Evolutionary conservation across 1,140 invertebrate genomes (phyloP).

Genomic region (Mizuhopecten yessoensis): DNA sequence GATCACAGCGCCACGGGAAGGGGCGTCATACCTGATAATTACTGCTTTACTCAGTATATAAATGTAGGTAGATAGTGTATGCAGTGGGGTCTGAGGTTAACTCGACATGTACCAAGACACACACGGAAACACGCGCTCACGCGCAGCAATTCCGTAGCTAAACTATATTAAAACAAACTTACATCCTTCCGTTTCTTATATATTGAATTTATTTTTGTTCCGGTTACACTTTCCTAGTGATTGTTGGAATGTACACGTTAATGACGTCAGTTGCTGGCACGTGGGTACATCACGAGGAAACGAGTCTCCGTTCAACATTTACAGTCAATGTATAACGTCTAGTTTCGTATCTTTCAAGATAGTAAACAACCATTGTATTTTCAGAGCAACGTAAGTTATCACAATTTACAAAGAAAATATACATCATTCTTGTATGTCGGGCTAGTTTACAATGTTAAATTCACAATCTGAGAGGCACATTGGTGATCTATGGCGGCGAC

Average conservation of each 20-base stretch:
- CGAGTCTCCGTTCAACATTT: neutral
- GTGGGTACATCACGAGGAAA: neutral
- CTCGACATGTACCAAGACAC: neutral
- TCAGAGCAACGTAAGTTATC: too few relatives aligned
- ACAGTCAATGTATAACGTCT: neutral
- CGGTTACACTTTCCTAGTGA: neutral
- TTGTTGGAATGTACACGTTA: neutral
- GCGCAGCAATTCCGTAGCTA: neutral
- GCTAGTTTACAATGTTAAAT: too few relatives aligned
- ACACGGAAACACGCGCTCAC: neutral
- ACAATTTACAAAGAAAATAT: too few relatives aligned
- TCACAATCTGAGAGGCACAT: too few relatives aligned
- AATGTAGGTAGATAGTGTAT: neutral
- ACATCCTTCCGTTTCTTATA: neutral
- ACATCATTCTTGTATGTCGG: too few relatives aligned
- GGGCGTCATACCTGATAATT: neutral
- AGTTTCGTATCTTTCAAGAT: too few relatives aligned
- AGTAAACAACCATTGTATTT: too few relatives aligned
- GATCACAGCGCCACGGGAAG: neutral
- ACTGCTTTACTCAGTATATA: neutral
- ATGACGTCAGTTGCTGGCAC: neutral
- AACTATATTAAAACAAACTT: neutral
- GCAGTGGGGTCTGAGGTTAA: neutral
- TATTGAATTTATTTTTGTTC: neutral
- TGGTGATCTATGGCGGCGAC: too few relatives aligned